A percentile compares a stretch with the other conserved stretches of the same genome.
These are phyloP conservation scores for Paracentrotus lividus DNA, from an alignment of 53 echinoderm and acorn worm genomes.

Conservation along the genomic window DNA sequence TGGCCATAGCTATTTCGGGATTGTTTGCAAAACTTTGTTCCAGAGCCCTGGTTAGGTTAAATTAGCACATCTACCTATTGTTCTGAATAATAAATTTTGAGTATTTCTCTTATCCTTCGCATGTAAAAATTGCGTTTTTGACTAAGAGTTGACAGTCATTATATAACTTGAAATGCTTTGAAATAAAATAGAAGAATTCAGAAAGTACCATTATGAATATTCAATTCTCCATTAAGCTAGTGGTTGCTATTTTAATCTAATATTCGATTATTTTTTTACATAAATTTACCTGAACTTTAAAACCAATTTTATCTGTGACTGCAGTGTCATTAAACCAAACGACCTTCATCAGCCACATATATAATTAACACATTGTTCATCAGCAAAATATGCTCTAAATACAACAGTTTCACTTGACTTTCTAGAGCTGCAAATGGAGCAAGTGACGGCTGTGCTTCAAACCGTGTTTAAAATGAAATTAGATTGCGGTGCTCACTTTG, in stretches of 20 bases:
- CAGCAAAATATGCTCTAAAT: constrained; percentile 21
- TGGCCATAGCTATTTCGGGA: too few relatives aligned
- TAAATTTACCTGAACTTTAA: background rate
- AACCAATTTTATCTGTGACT: background rate
- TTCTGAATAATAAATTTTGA: background rate
- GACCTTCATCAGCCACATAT: background rate
- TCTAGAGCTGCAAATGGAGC: background rate
- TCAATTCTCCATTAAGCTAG: too few relatives aligned
- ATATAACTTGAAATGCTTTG: too few relatives aligned
- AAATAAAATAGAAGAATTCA: too few relatives aligned
- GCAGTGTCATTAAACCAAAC: background rate
- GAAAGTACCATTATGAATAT: too few relatives aligned
- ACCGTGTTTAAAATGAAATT: background rate
- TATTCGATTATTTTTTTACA: background rate
- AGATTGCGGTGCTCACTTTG: background rate
- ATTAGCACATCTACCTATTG: background rate
- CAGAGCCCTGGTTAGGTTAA: too few relatives aligned
- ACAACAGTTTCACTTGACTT: constrained; percentile 11
- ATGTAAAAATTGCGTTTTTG: too few relatives aligned
- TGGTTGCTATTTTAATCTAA: too few relatives aligned
- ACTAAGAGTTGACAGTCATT: too few relatives aligned
- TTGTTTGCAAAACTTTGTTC: background rate
- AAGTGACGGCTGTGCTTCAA: background rate
- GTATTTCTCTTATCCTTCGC: too few relatives aligned
- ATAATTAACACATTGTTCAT: constrained; percentile 21